phyloP scores from a whole-genome alignment of 2,797 vertebrate species.

The Urophycis tenuis region DNA sequence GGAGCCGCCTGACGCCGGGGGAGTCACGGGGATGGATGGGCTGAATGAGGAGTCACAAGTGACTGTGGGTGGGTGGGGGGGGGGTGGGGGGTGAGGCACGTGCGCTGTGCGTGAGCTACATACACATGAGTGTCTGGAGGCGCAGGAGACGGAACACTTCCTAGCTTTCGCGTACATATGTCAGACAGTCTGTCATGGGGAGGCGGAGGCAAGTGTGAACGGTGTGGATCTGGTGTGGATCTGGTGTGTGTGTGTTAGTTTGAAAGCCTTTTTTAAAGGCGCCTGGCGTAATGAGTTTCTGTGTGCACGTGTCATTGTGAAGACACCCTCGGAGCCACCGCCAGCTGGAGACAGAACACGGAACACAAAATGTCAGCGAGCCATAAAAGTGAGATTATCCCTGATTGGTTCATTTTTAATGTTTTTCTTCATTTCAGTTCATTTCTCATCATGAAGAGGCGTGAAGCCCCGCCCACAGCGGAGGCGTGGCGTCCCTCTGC shows the following conservation, averaged over 20 bases:
- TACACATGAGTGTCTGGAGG: too few relatives aligned
- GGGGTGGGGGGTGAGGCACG: too few relatives aligned
- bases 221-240: neutral
- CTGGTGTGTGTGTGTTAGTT: neutral
- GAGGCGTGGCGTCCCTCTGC: neutral
- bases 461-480: neutral
- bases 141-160: too few relatives aligned
- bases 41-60: neutral
- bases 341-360: neutral
- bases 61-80: too few relatives aligned
- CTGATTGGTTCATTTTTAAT: neutral
- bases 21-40: neutral
- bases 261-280: too few relatives aligned
- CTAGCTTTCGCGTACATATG: too few relatives aligned
- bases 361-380: neutral
- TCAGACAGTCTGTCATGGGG: too few relatives aligned
- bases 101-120: too few relatives aligned
- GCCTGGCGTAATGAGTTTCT: too few relatives aligned
- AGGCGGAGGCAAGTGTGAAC: neutral
- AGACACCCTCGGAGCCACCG: neutral
- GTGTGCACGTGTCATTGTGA: neutral
- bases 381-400: neutral
- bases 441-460: neutral
- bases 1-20: too few relatives aligned
- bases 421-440: neutral